These are phyloP conservation scores for Gonioctena quinquepunctata DNA, from an alignment of 1,140 invertebrate species.

Conservation along the genomic window DNA sequence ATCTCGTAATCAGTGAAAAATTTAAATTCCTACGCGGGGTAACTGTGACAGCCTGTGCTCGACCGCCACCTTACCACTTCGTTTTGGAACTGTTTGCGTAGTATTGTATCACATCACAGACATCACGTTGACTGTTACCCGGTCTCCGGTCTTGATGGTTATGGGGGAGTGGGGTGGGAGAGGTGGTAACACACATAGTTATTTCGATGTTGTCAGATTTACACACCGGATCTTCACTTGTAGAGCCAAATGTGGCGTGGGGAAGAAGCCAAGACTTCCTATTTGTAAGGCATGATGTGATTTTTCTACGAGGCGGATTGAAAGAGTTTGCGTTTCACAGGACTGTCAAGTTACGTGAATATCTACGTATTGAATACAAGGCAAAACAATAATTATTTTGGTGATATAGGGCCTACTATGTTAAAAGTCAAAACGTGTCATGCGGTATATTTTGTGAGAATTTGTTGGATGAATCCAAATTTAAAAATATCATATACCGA, in stretches of 20 bases:
- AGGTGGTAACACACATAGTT: conserved; percentile 26
- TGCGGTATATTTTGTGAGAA: too few relatives aligned
- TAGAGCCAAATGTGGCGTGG: conserved; percentile 24
- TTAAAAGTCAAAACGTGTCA: too few relatives aligned
- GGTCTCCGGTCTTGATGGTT: conserved; percentile 19
- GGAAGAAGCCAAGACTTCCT: conserved; percentile 35
- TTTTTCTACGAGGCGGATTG: neutral
- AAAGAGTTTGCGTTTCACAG: neutral
- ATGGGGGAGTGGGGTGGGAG: conserved; percentile 39
- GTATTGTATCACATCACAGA: conserved; percentile 2
- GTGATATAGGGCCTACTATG: too few relatives aligned
- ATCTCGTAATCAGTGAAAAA: neutral
- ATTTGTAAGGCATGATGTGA: conserved; percentile 17
- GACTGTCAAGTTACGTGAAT: too few relatives aligned
- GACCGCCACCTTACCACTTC: conserved; percentile 53
- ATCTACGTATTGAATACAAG: too few relatives aligned
- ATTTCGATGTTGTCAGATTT: conserved; percentile 30
- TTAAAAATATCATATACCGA: too few relatives aligned
- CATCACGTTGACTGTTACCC: conserved; percentile 34
- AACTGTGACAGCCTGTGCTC: conserved; percentile 47
- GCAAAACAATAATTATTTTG: too few relatives aligned
- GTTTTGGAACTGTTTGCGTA: conserved; percentile 31
- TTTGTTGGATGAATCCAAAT: too few relatives aligned
- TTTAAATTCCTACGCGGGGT: conserved; percentile 37
- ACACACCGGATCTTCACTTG: conserved; percentile 42